These are phyloP conservation scores for Epicampocera succincta DNA, from an alignment of 2,888 invertebrate species.

Conservation along the genomic window DNA sequence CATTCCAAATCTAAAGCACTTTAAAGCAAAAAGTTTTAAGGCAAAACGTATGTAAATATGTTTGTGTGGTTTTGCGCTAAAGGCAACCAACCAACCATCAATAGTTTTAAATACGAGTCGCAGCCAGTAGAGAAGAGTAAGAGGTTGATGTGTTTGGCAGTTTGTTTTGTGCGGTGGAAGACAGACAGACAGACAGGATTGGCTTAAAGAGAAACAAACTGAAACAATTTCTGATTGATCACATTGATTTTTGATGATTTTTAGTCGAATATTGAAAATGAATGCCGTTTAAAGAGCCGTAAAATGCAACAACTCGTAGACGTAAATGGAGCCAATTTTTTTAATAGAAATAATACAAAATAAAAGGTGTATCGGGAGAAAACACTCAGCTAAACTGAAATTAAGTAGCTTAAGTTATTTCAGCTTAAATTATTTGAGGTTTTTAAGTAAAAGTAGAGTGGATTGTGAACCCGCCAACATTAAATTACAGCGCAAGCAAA, in stretches of 20 bases:
- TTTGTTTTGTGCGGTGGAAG: not conserved
- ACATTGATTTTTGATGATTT: constrained; percentile 35
- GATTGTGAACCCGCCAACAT: no score
- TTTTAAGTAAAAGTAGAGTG: no score
- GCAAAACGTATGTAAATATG: not conserved
- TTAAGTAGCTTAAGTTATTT: not conserved
- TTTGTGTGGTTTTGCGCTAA: not conserved
- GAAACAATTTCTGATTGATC: constrained; percentile 21
- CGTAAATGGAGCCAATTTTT: no score
- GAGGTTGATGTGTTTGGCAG: constrained; percentile 3
- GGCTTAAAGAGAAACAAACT: not conserved
- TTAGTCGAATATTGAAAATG: constrained; percentile 37
- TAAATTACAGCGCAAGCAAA: no score
- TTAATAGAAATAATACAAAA: constrained; percentile 17
- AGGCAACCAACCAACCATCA: not conserved
- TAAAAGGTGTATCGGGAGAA: not conserved
- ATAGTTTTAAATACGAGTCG: constrained; percentile 14
- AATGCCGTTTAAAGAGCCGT: constrained; percentile 37
- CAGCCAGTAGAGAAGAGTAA: not conserved
- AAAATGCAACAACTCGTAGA: constrained; percentile 32
- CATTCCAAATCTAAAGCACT: constrained; percentile 35
- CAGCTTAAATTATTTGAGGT: no score
- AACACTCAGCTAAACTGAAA: not conserved
- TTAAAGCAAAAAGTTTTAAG: constrained; percentile 35
- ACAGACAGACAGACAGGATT: no score